Conservation (phyloP, 2,888 invertebrate genomes). For the Atethmia centrago region DNA sequence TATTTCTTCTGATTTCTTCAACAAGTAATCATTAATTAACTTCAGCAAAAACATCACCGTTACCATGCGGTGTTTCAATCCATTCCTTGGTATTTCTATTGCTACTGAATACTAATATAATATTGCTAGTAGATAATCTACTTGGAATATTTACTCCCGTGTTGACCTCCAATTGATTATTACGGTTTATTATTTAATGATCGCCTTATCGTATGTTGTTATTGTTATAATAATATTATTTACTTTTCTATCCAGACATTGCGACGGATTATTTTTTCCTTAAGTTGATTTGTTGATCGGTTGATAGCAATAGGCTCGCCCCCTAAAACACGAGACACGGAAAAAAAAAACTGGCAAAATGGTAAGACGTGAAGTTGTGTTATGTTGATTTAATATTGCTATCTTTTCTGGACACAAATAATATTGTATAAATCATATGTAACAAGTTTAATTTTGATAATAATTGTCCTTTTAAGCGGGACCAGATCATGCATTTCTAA, state of each 20-base stretch:
- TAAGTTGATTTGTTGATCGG: neutral
- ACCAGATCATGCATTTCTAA: neutral
- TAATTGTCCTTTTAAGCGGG: neutral
- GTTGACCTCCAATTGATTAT: constrained; percentile 56
- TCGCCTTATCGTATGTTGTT: constrained; percentile 38
- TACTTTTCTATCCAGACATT: constrained; percentile 24
- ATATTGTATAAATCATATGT: neutral
- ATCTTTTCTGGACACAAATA: neutral
- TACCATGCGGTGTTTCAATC: constrained; percentile 3
- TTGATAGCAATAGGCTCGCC: too few species aligned
- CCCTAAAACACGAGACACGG: too few species aligned
- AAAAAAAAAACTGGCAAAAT: too few species aligned
- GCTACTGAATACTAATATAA: constrained; percentile 5
- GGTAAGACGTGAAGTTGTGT: too few species aligned
- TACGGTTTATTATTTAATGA: constrained; percentile 58
- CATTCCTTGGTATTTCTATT: constrained; percentile 4
- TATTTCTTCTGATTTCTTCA: neutral
- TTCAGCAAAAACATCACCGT: neutral
- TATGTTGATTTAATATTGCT: neutral
- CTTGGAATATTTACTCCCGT: constrained; percentile 41
- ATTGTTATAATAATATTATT: constrained; percentile 34
- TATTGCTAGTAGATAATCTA: constrained; percentile 26
- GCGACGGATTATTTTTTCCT: constrained; percentile 2
- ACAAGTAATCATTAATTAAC: neutral
- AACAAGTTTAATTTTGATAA: neutral